Evolutionary conservation across 2,888 invertebrate species (phyloP).

Genomic region (Acrobasis suavella): DNA sequence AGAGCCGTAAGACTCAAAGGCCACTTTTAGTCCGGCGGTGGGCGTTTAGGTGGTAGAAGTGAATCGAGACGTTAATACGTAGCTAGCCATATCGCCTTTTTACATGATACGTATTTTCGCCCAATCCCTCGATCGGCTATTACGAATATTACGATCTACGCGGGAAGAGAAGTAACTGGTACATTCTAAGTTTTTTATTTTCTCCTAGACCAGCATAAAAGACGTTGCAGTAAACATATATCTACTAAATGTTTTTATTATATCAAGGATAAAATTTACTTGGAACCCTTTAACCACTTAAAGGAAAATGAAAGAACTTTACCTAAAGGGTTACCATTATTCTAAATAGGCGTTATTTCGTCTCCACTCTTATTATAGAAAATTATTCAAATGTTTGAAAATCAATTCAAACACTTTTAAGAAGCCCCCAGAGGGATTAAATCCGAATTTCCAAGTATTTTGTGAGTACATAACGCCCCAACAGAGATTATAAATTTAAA

Average conservation of each 20-base stretch:
- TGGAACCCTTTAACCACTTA: conserved; percentile 13
- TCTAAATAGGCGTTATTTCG: conserved; percentile 16
- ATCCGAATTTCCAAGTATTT: conserved; percentile 26
- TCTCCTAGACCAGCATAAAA: too few species aligned
- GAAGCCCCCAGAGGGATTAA: conserved; percentile 23
- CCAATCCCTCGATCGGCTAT: too few species aligned
- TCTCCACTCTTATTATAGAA: conserved; percentile 18
- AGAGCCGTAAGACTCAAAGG: too few species aligned
- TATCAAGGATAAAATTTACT: not conserved
- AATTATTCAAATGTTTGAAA: conserved; percentile 28
- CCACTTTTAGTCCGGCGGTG: too few species aligned
- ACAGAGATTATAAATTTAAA: conserved; percentile 45
- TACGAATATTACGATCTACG: too few species aligned
- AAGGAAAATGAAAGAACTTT: conserved; percentile 11
- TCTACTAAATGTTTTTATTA: not conserved
- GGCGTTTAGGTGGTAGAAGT: too few species aligned
- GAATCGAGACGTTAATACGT: too few species aligned
- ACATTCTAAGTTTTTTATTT: too few species aligned
- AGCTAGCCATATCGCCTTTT: too few species aligned
- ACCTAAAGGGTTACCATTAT: conserved; percentile 13
- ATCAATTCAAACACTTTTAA: conserved; percentile 26
- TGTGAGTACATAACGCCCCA: conserved; percentile 32
- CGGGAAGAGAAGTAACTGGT: too few species aligned
- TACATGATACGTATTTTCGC: too few species aligned
- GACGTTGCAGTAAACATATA: too few species aligned